Conservation (phyloP, 2,888 invertebrate genomes). For the Ochropacha duplaris region DNA sequence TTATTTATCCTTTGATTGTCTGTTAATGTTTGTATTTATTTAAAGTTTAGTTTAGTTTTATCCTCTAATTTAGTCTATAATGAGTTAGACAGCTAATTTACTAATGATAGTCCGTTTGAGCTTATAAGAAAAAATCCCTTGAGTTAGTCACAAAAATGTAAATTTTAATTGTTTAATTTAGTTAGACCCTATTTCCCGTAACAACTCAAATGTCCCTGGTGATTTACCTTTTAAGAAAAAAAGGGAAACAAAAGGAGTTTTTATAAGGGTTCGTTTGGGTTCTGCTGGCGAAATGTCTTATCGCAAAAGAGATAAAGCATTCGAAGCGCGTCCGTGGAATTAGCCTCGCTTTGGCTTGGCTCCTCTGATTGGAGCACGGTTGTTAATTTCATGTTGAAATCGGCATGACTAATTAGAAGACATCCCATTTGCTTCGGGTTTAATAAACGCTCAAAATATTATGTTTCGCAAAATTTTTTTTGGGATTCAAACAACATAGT, state of each 20-base stretch:
- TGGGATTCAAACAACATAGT: too few species aligned
- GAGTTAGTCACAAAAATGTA: neutral
- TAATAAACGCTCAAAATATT: neutral
- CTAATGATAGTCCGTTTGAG: neutral
- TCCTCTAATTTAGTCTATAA: too few species aligned
- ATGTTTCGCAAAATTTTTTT: too few species aligned
- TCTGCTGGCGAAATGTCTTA: neutral
- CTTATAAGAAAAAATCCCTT: neutral
- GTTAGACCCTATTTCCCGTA: neutral
- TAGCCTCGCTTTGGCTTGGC: neutral
- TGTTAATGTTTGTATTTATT: too few species aligned
- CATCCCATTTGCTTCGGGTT: slow-evolving; percentile 1
- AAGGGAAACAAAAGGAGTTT: neutral
- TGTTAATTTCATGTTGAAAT: slow-evolving; percentile 19
- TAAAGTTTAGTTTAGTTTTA: too few species aligned
- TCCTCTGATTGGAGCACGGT: slow-evolving; percentile 8
- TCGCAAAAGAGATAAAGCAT: neutral
- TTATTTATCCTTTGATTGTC: too few species aligned
- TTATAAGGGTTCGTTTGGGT: neutral
- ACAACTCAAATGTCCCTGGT: neutral
- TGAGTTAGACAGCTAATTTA: too few species aligned
- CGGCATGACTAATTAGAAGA: slow-evolving; percentile 21
- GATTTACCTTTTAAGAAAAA: slow-evolving; percentile 2
- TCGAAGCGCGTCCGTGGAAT: slow-evolving; percentile 1
- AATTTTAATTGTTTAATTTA: slow-evolving; percentile 4